Evolutionary conservation across 2,888 invertebrate species (phyloP).

Genomic region (Cylindroiulus punctatus): DNA sequence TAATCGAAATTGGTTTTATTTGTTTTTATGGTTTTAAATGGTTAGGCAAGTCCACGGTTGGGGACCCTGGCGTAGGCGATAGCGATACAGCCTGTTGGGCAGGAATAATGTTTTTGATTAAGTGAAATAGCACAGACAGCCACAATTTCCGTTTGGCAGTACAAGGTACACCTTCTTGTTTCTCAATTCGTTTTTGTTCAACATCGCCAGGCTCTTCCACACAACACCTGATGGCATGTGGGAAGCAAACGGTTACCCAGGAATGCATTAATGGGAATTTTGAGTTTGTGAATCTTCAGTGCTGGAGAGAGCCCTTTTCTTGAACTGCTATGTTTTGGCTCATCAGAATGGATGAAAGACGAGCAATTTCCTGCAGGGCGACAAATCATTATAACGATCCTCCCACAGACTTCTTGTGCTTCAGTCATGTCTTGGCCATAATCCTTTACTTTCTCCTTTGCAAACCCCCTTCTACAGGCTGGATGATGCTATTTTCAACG

Average conservation of each 20-base stretch:
- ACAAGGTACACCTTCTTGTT: background rate
- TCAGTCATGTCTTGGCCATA: background rate
- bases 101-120: background rate
- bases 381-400: constrained; percentile 10
- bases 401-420: background rate
- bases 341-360: background rate
- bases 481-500: background rate
- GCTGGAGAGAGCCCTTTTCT: background rate
- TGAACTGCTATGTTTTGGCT: background rate
- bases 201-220: background rate
- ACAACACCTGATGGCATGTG: background rate
- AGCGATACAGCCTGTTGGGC: too few relatives aligned
- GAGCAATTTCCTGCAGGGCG: background rate
- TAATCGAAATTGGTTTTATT: too few relatives aligned
- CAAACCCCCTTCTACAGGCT: background rate
- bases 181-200: background rate
- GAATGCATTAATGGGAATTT: too few relatives aligned
- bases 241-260: too few relatives aligned
- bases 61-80: too few relatives aligned
- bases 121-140: background rate
- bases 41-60: too few relatives aligned
- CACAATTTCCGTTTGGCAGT: background rate
- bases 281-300: background rate
- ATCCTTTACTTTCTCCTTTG: constrained; percentile 20
- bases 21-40: too few relatives aligned